phyloP scores from a whole-genome alignment of 2,888 invertebrate species.

The Drosophila anceps region DNA sequence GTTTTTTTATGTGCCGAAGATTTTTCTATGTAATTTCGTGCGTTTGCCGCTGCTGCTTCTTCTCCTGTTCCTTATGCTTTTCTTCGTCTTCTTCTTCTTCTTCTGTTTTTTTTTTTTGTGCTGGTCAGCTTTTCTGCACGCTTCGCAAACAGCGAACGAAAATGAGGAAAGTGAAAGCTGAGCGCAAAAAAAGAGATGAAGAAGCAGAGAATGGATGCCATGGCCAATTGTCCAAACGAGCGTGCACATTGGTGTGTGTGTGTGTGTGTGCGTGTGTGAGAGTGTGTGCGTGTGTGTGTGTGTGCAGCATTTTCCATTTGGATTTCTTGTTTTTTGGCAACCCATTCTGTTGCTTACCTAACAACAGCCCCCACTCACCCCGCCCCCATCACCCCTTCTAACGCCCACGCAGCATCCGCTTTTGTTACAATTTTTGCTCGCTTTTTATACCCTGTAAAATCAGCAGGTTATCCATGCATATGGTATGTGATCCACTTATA shows the following conservation, averaged over 20 bases:
- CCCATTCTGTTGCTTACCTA: slow-evolving; percentile 59
- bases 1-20: slow-evolving; percentile 65
- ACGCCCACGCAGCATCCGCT: slow-evolving; percentile 46
- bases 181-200: slow-evolving; percentile 6
- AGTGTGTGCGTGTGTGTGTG: slow-evolving; percentile 36
- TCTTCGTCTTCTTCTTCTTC: slow-evolving; percentile 12
- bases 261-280: slow-evolving; percentile 28
- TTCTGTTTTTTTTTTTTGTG: slow-evolving; percentile 73
- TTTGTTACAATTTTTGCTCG: slow-evolving; percentile 55
- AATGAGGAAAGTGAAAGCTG: slow-evolving; percentile 16
- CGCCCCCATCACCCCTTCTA: slow-evolving; percentile 9
- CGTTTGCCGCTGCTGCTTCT: slow-evolving; percentile 52
- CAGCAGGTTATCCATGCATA: background rate
- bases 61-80: background rate
- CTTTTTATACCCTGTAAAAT: slow-evolving; percentile 43
- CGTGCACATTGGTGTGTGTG: slow-evolving; percentile 25
- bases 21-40: slow-evolving; percentile 78
- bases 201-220: slow-evolving; percentile 44
- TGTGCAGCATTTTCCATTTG: slow-evolving; percentile 58
- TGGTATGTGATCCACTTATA: background rate
- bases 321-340: slow-evolving; percentile 51
- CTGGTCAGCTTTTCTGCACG: slow-evolving; percentile 80
- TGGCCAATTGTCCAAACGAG: slow-evolving; percentile 69
- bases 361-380: slow-evolving; percentile 22
- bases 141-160: slow-evolving; percentile 57